Evolutionary conservation across 2,888 invertebrate genomes (phyloP).

Genomic region (Alviniconcha strummeri): DNA sequence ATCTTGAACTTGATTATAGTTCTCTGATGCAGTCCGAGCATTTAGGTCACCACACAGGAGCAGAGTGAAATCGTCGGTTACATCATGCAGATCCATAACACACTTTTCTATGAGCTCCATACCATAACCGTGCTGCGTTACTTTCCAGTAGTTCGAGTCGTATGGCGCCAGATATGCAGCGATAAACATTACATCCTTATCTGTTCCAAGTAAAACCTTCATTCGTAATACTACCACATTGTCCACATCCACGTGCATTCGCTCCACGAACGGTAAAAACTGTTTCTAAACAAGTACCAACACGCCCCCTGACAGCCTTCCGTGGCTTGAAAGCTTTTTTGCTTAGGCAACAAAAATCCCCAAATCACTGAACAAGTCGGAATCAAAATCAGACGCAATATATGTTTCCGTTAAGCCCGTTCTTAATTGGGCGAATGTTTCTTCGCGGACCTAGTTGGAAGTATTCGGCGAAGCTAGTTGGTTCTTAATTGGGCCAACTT

Average conservation of each 20-base stretch:
- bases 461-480: too few relatives aligned
- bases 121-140: not conserved
- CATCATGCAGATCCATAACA: not conserved
- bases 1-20: not conserved
- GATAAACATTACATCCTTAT: not conserved
- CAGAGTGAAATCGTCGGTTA: not conserved
- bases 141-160: not conserved
- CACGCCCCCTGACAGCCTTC: not conserved
- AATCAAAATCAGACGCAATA: not conserved
- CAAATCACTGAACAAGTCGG: not conserved
- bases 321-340: not conserved
- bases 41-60: not conserved
- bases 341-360: not conserved
- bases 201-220: not conserved
- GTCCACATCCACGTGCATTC: too few relatives aligned
- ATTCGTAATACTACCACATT: too few relatives aligned
- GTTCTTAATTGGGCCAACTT: too few relatives aligned
- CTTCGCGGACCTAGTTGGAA: too few relatives aligned
- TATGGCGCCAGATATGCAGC: not conserved
- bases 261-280: not conserved
- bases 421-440: too few relatives aligned
- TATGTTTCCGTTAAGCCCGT: slow-evolving; percentile 2
- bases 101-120: not conserved
- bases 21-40: not conserved
- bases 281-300: not conserved